Conservation (phyloP, 2,113 vertebrate species). For the Oreochromis spilurus region DNA sequence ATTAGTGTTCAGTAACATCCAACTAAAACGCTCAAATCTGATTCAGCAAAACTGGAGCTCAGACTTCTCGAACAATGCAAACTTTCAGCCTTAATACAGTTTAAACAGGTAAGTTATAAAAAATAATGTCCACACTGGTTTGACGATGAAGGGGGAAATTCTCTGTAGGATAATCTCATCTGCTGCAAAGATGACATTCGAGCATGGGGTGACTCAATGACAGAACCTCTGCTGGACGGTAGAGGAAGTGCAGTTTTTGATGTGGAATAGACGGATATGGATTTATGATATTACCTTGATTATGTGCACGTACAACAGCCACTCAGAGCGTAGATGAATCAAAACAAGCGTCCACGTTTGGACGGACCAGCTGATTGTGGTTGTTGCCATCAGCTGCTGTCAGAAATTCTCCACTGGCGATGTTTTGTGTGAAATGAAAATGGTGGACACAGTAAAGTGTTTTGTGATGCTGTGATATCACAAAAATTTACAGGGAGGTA, state of each 20-base stretch:
- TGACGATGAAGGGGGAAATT: neutral
- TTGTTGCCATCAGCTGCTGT: accelerated
- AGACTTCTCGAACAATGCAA: neutral
- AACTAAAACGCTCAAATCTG: neutral
- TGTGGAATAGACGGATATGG: neutral
- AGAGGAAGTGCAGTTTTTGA: neutral
- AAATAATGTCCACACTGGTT: neutral
- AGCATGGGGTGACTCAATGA: neutral
- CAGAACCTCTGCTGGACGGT: neutral
- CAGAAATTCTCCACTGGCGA: accelerated
- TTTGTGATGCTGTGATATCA: accelerated
- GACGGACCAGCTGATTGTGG: neutral
- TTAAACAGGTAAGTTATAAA: neutral
- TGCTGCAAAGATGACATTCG: neutral
- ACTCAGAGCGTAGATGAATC: neutral
- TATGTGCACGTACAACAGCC: accelerated
- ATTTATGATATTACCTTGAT: neutral
- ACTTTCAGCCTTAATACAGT: accelerated
- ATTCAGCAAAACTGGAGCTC: neutral
- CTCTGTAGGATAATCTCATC: neutral
- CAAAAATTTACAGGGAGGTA: neutral
- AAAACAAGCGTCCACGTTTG: accelerated
- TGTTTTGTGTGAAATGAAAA: neutral
- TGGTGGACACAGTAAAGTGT: neutral
- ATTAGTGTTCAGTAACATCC: neutral